phyloP scores from a whole-genome alignment of 2,888 invertebrate genomes.

The Taenaris catops region DNA sequence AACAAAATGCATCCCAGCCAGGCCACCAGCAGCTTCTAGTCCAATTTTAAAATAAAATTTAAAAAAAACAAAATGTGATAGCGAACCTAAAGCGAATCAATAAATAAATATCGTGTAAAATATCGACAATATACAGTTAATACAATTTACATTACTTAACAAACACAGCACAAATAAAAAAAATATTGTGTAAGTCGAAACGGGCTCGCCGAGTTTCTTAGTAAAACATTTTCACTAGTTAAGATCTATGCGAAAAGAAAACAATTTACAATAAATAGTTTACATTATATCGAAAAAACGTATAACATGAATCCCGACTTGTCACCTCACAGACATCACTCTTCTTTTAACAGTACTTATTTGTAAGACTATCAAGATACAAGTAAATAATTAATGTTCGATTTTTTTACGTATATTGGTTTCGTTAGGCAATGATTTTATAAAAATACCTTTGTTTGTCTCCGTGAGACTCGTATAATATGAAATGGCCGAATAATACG shows the following conservation, averaged over 20 bases:
- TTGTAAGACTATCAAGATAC: constrained; percentile 65
- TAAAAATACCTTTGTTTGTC: constrained; percentile 68
- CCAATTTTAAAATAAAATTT: constrained; percentile 48
- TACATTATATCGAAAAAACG: constrained; percentile 68
- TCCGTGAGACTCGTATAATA: constrained; percentile 34
- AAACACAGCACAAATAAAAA: constrained; percentile 76
- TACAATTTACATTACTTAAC: constrained; percentile 77
- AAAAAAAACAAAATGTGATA: constrained; percentile 34
- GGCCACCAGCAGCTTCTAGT: constrained; percentile 44
- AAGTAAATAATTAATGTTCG: constrained; percentile 68
- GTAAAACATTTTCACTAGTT: constrained; percentile 67
- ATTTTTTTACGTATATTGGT: constrained; percentile 75
- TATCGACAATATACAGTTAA: constrained; percentile 76
- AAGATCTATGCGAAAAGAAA: constrained; percentile 62
- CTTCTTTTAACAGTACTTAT: constrained; percentile 49
- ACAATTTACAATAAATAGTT: constrained; percentile 71
- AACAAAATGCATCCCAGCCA: constrained; percentile 67
- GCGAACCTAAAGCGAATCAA: constrained; percentile 69
- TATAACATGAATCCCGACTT: constrained; percentile 71
- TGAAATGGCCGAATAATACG: constrained; percentile 31
- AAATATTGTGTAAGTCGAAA: constrained; percentile 49
- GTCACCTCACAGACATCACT: constrained; percentile 40
- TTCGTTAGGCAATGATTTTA: constrained; percentile 75
- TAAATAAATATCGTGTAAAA: constrained; percentile 74
- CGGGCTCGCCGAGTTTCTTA: constrained; percentile 64